phyloP scores from a whole-genome alignment of 2,888 invertebrate genomes.

The Ectemnius continuus region DNA sequence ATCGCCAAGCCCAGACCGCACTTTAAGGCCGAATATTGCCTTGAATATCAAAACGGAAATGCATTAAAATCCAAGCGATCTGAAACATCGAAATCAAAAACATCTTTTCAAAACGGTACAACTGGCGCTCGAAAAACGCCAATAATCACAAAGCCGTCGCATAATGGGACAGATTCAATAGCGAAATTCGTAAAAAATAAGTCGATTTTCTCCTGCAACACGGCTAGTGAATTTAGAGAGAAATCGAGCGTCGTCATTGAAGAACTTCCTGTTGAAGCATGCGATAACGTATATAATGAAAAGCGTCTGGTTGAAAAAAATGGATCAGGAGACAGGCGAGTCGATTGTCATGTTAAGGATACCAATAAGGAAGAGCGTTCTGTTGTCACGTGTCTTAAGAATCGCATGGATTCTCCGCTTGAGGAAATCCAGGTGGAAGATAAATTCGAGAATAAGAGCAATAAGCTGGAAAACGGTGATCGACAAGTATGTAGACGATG shows the following conservation, averaged over 20 bases:
- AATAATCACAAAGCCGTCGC: background rate
- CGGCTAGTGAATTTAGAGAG: slow-evolving; percentile 7
- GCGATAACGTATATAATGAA: slow-evolving; percentile 10
- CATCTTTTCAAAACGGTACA: background rate
- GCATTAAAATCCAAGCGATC: slow-evolving; percentile 3
- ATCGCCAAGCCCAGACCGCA: slow-evolving; percentile 61
- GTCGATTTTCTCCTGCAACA: slow-evolving; percentile 54
- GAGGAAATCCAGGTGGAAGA: slow-evolving; percentile 12
- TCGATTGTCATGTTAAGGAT: background rate
- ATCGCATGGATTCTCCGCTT: background rate
- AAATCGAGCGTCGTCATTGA: slow-evolving; percentile 56
- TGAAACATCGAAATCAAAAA: background rate
- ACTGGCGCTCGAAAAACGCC: background rate
- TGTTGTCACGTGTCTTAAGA: background rate
- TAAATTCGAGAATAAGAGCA: slow-evolving; percentile 31
- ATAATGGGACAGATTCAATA: too few relatives aligned
- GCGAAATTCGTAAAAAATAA: slow-evolving; percentile 19
- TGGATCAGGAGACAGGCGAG: too few relatives aligned
- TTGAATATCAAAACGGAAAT: slow-evolving; percentile 32
- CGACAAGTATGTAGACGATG: slow-evolving; percentile 18
- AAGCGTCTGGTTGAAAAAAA: background rate
- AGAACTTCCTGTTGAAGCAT: slow-evolving; percentile 55
- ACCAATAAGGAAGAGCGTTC: slow-evolving; percentile 7
- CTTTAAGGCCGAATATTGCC: slow-evolving; percentile 59
- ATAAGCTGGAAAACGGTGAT: slow-evolving; percentile 27